phyloP scores from a whole-genome alignment of 1,140 invertebrate species.

The Trichoplusia ni region DNA sequence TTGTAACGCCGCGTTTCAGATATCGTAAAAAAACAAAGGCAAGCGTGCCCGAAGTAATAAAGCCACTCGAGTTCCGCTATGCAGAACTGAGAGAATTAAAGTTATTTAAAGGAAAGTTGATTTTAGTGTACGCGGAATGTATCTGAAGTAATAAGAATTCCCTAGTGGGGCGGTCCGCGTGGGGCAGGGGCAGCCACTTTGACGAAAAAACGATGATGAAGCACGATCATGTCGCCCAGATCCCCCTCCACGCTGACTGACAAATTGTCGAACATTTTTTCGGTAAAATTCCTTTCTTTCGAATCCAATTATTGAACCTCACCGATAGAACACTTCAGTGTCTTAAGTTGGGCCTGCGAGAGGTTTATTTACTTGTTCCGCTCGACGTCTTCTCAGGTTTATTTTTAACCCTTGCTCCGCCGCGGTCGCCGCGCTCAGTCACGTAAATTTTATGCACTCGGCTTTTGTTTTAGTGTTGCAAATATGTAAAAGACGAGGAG shows the following conservation, averaged over 20 bases:
- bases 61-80: constrained; percentile 70
- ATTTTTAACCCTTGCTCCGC: constrained; percentile 35
- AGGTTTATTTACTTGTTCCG: constrained; percentile 48
- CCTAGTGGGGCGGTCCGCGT: constrained; percentile 41
- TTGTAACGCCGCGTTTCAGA: constrained; percentile 67
- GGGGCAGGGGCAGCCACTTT: constrained; percentile 56
- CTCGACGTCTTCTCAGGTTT: constrained; percentile 36
- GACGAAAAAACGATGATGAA: constrained; percentile 75
- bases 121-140: constrained; percentile 69
- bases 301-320: constrained; percentile 68
- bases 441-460: constrained; percentile 42
- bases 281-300: constrained; percentile 64
- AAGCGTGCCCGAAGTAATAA: constrained; percentile 69
- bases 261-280: constrained; percentile 71
- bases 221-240: constrained; percentile 65
- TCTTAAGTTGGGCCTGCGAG: constrained; percentile 43
- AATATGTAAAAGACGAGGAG: constrained; percentile 43
- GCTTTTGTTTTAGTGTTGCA: constrained; percentile 35
- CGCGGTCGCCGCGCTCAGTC: constrained; percentile 15
- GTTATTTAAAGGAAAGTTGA: constrained; percentile 73
- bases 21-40: constrained; percentile 70
- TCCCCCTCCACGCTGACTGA: constrained; percentile 64
- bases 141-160: constrained; percentile 74
- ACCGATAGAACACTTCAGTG: constrained; percentile 53
- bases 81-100: constrained; percentile 74